Evolutionary conservation across 2,888 invertebrate species (phyloP), one percentile per base, ranked within the genome.

Genomic region (Adelphocoris suturalis): DNA sequence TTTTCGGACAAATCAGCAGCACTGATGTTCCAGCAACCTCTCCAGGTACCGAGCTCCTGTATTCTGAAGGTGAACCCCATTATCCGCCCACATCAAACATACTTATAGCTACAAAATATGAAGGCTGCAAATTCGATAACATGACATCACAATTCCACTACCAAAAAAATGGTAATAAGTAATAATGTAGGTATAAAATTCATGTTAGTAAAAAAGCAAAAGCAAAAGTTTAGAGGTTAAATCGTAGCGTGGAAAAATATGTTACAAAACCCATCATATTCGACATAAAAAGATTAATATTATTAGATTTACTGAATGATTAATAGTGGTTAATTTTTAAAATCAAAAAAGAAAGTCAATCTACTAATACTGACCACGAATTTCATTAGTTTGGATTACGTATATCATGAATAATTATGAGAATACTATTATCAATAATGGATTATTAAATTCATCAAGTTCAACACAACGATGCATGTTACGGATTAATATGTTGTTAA

Each of bases 161-260:
- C 3, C 37, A 4, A 37, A 37, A 37, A 2, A 37, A 7, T 37
- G 37, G 37, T 37, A 37, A 4, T 37, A 7, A 37, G 3, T 2
- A 37, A 4, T 37, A 2, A 37, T 37, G 3, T n/a, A n/a, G n/a
- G n/a, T 37, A 37, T 37, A 37, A 37, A 37, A 37, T 7, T 37
- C 37, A 23, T 68, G 68, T 68, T 68, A 68, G 68, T 68, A 68
- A 57, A 57, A n/a, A 57, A 68, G 68, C 68, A 23, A 4, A 23
- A 68, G 68, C 68, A 68, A 12, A 23, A 68, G 23, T 27, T 68
- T 23, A 5, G 13, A 23, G 68, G 68, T 68, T 68, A 68, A 0
- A 68, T 12, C 1, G 9, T 19, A 68, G 23, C 9, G 23, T 23
- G 57, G n/a, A 57, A 16, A 68, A 61, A 23, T 68, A 19, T 4